Base-by-base conservation (phyloP, 2,113 vertebrate species). In the Lichenostomus cassidix region DNA sequence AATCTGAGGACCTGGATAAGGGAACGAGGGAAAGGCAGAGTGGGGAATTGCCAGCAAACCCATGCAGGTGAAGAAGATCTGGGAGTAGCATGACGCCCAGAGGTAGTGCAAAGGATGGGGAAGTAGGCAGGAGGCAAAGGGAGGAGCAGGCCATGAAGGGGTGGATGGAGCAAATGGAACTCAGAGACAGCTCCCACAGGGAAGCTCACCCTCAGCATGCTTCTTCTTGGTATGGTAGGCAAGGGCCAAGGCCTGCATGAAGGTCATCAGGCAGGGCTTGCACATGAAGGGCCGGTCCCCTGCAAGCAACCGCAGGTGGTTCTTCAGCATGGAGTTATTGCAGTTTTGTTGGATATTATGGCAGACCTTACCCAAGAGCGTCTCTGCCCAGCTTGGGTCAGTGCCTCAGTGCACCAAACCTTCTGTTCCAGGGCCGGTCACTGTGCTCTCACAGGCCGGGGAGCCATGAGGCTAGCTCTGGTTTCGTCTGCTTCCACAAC, bases 151-250 rank as follows among this genome's bases (percentile, higher is more conserved):
- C 47, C 41, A 79, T 18, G 9, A 35, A 74, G 52, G 9, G 12
- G 33, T 11, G 53, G 39, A 80, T 28, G 12, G 42, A 83, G 28
- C 33, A 56, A 85, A 55, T 20, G 12, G 44, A 78, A 52, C 5
- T 65, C 75, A 20, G 3, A 16, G 33, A 55, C 3, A 2, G 37
- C 64, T 68, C 39, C 63, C 3, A 3, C 1, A 23, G n/a, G 50
- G 12, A 2, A 16, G 50, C 69, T 83, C 94, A 99, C 99, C 99
- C 95, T 99, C 99, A 0, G 98, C 98, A 8, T 99, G 99, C 92
- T 99, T 98, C 98, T 98, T 99, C 97, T 99, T 99, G 93, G 98
- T 98, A 98, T 99, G 99, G 90, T 99, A 99, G 29, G 99, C 98
- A 1, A 99, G 98, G 5, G 98, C 98, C 0, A 98, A 99, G 8